These are phyloP conservation scores for Fopius arisanus DNA, from an alignment of 1,140 invertebrate species.

Conservation along the genomic window DNA sequence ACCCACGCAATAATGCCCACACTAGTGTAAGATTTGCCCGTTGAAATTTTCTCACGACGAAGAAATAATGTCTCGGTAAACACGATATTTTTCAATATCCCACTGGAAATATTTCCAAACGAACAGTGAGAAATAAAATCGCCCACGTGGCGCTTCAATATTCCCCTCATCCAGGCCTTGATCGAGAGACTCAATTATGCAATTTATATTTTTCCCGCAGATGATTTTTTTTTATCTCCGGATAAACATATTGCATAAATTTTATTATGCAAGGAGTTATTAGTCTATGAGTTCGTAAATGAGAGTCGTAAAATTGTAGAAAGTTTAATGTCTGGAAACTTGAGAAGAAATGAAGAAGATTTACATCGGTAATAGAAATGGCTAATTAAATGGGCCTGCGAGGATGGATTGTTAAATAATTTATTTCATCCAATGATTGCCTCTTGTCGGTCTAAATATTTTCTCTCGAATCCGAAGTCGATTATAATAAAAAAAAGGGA, in stretches of 20 bases:
- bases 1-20: slow-evolving; percentile 34
- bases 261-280: slow-evolving; percentile 9
- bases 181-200: slow-evolving; percentile 14
- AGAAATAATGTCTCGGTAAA: background rate
- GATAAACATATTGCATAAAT: background rate
- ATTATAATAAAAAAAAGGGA: too few relatives aligned
- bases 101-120: background rate
- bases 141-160: slow-evolving; percentile 8
- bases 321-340: slow-evolving; percentile 1
- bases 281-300: slow-evolving; percentile 1
- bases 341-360: background rate
- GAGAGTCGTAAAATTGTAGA: slow-evolving; percentile 12
- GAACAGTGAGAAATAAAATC: background rate
- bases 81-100: background rate
- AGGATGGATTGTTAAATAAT: background rate
- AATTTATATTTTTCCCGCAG: background rate
- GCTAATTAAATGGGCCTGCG: background rate
- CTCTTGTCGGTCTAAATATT: too few relatives aligned
- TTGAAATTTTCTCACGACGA: slow-evolving; percentile 38
- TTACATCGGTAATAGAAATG: background rate
- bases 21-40: background rate
- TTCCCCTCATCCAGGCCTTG: background rate
- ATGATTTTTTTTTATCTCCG: background rate
- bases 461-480: too few relatives aligned
- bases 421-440: background rate